phyloP scores from a whole-genome alignment of 2,888 invertebrate genomes.

The Ephialtes manifestator region DNA sequence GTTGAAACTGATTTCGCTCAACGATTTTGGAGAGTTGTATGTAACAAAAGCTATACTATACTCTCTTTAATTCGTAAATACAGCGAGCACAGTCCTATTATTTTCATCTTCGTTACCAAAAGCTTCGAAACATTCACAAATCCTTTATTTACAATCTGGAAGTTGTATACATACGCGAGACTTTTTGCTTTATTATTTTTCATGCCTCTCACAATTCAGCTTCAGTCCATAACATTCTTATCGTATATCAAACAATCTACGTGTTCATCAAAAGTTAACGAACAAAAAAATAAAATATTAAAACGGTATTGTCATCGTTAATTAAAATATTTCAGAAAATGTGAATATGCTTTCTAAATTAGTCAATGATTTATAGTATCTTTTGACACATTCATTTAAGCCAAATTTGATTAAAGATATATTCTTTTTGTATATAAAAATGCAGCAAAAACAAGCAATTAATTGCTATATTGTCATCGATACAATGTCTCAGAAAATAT shows the following conservation, averaged over 20 bases:
- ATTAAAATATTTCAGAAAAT: not conserved
- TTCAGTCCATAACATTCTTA: conserved; percentile 14
- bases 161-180: not conserved
- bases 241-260: conserved; percentile 13
- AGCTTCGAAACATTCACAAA: not conserved
- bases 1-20: not conserved
- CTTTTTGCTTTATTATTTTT: not conserved
- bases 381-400: too few species aligned
- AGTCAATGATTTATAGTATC: too few species aligned
- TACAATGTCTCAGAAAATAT: too few species aligned
- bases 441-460: too few species aligned
- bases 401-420: too few species aligned
- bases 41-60: conserved; percentile 42
- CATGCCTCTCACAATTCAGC: not conserved
- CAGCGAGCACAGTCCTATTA: conserved; percentile 17
- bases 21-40: conserved; percentile 8
- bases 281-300: not conserved
- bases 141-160: conserved; percentile 1
- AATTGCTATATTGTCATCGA: too few species aligned
- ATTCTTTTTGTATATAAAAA: too few species aligned
- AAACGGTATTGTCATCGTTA: not conserved
- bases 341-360: not conserved
- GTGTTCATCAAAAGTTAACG: not conserved
- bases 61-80: conserved; percentile 13
- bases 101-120: conserved; percentile 1